Evolutionary conservation across 2,113 vertebrate species (phyloP).

Genomic region (Patagioenas fasciata): DNA sequence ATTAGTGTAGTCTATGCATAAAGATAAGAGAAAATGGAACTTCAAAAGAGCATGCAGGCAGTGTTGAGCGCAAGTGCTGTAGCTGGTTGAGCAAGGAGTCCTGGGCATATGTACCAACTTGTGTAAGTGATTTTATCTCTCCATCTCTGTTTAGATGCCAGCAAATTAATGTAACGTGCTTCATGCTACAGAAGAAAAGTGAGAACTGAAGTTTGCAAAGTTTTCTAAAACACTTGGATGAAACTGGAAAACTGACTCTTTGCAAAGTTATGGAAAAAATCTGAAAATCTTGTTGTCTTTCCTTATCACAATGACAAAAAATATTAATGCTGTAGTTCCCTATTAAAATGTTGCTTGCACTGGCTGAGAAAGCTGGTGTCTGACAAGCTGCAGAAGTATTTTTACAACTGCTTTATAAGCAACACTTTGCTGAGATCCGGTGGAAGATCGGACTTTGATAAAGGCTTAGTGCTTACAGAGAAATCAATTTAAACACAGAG

Average conservation of each 20-base stretch:
- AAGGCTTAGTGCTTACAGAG: background rate
- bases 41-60: background rate
- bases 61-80: background rate
- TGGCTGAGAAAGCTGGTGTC: background rate
- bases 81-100: background rate
- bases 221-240: background rate
- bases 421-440: background rate
- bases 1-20: background rate
- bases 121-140: background rate
- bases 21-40: background rate
- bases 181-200: background rate
- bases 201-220: background rate
- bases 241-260: background rate
- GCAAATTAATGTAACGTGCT: background rate
- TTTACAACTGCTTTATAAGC: background rate
- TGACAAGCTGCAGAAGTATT: background rate
- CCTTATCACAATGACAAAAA: background rate
- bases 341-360: background rate
- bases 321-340: rapidly evolving
- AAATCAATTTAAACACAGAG: background rate
- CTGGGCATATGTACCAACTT: background rate
- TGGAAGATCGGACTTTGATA: background rate
- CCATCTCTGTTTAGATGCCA: background rate
- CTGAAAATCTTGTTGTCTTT: background rate
- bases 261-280: background rate